Evolutionary conservation across 2,797 vertebrate species (phyloP).

Genomic region (Cebuella pygmaea): DNA sequence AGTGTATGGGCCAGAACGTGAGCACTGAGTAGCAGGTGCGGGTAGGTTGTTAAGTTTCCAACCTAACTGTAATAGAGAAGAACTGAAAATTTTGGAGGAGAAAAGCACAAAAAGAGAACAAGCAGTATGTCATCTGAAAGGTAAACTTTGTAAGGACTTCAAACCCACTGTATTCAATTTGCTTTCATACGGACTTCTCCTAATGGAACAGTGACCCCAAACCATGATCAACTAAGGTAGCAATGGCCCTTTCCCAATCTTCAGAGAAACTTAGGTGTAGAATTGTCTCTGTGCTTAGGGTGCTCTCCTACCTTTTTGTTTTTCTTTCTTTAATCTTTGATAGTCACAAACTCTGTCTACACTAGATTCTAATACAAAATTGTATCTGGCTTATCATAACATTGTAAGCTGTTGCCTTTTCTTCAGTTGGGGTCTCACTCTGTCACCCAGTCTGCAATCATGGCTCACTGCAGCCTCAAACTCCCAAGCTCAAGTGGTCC

Average conservation of each 20-base stretch:
- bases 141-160: not conserved
- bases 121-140: not conserved
- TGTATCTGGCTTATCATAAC: not conserved
- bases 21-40: not conserved
- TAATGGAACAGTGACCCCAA: not conserved
- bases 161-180: not conserved
- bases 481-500: not conserved
- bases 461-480: not conserved
- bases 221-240: not conserved
- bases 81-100: not conserved
- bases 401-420: not conserved
- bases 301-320: not conserved
- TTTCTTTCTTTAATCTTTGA: not conserved
- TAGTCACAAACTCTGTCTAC: not conserved
- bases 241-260: not conserved
- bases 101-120: not conserved
- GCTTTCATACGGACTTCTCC: not conserved
- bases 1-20: not conserved
- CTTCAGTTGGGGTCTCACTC: not conserved
- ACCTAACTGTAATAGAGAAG: not conserved
- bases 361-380: conserved; percentile 1
- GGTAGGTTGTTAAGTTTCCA: not conserved
- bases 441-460: not conserved
- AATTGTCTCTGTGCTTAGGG: not conserved
- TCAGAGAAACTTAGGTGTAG: not conserved